Conservation (phyloP, 2,113 vertebrate genomes). For the Anolis sagrei region DNA sequence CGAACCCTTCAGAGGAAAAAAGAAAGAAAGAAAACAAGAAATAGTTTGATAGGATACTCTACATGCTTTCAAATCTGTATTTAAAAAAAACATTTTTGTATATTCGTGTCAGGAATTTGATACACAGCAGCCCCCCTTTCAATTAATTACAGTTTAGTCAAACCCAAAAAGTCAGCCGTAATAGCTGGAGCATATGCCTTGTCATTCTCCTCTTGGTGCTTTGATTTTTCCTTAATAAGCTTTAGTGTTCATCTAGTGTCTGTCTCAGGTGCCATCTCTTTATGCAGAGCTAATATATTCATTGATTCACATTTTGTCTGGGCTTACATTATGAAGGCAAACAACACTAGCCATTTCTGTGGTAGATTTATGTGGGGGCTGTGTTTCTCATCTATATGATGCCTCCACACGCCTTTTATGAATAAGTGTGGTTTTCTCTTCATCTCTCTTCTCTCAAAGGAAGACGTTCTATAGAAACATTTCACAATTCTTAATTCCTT, state of each 20-base stretch:
- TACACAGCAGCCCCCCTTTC: background rate
- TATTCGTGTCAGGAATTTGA: conserved; percentile 29
- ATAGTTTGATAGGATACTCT: conserved; percentile 39
- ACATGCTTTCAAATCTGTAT: conserved; percentile 41
- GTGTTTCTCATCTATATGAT: background rate
- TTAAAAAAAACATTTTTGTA: background rate
- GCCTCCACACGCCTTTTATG: background rate
- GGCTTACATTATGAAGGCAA: conserved; percentile 22
- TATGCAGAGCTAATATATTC: conserved; percentile 26
- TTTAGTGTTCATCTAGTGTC: background rate
- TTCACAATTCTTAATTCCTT: background rate
- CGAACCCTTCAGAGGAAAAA: conserved; percentile 55
- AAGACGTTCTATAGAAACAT: background rate
- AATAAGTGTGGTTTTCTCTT: background rate
- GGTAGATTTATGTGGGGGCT: background rate
- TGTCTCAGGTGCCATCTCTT: conserved; percentile 14
- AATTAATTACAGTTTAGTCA: conserved; percentile 42
- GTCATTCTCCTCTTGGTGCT: background rate
- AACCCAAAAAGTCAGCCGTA: background rate
- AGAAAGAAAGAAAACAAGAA: conserved; percentile 56
- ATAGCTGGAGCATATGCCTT: background rate
- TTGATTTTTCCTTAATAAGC: conserved; percentile 11
- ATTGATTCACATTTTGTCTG: background rate
- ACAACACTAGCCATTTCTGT: background rate
- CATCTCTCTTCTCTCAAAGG: background rate